Evolutionary conservation across 2,797 vertebrate species (phyloP).

Genomic region (Salmo trutta): DNA sequence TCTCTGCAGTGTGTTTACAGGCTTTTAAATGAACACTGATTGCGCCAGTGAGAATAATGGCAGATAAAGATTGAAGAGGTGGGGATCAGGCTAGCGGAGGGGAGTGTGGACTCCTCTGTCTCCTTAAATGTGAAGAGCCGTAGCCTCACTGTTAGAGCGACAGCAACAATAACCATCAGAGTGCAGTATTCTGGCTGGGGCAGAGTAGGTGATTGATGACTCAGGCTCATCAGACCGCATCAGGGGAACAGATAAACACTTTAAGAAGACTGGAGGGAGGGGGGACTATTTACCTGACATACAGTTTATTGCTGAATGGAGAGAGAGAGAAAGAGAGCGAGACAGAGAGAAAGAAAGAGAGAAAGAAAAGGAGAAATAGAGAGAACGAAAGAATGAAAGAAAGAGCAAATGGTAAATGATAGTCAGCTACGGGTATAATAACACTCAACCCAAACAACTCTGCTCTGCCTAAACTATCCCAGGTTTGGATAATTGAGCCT

Average conservation of each 20-base stretch:
- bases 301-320: too few species aligned
- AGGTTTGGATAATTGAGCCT: neutral
- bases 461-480: neutral
- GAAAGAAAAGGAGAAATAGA: neutral
- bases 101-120: neutral
- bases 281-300: neutral
- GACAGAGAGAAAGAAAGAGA: neutral
- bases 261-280: neutral
- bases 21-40: neutral
- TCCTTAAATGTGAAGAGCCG: constrained; percentile 32
- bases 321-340: neutral
- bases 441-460: neutral
- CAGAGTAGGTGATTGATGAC: constrained; percentile 15
- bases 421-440: constrained; percentile 2
- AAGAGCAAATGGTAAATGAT: neutral
- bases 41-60: constrained; percentile 14
- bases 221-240: constrained; percentile 11
- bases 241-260: constrained; percentile 10
- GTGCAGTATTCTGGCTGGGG: neutral
- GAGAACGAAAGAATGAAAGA: neutral
- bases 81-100: neutral
- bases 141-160: constrained; percentile 13
- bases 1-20: neutral
- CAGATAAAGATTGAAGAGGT: constrained; percentile 2
- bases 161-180: constrained; percentile 14